Conservation (phyloP, 2,797 vertebrate genomes). For the Chanos chanos region DNA sequence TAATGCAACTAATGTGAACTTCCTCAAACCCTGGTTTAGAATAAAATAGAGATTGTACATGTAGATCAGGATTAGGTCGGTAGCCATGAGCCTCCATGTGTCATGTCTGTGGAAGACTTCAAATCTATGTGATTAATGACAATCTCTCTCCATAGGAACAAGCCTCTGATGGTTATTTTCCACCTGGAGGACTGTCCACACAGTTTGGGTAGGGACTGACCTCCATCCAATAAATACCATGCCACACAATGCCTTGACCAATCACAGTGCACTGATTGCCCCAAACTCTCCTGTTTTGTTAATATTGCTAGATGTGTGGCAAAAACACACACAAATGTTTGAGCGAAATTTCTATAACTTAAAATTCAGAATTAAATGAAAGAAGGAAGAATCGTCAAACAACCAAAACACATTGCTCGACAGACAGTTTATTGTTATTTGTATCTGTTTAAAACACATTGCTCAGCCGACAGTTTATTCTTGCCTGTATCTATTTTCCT, state of each 20-base stretch:
- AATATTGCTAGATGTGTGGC: no score
- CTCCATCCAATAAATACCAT: not conserved
- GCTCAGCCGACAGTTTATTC: not conserved
- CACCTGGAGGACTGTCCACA: slow-evolving; percentile 92
- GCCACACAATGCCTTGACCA: no score
- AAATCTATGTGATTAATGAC: not conserved
- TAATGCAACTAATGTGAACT: not conserved
- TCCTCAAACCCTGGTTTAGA: no score
- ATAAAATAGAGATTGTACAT: no score
- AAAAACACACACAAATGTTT: no score
- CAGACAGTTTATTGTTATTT: not conserved
- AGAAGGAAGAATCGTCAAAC: no score
- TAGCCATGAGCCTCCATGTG: no score
- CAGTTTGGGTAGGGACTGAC: slow-evolving; percentile 76
- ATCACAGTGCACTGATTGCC: no score
- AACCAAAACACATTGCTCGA: not conserved
- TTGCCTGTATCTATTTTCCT: slow-evolving; percentile 17
- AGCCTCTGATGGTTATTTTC: slow-evolving; percentile 90
- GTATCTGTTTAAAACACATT: not conserved
- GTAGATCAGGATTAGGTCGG: no score
- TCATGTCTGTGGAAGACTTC: not conserved
- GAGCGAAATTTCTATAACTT: no score
- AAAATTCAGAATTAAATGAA: no score
- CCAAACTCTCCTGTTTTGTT: no score
- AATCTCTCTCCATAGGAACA: slow-evolving; percentile 75